Evolutionary conservation across 1,140 invertebrate genomes (phyloP).

Genomic region (Melanaphis sacchari): DNA sequence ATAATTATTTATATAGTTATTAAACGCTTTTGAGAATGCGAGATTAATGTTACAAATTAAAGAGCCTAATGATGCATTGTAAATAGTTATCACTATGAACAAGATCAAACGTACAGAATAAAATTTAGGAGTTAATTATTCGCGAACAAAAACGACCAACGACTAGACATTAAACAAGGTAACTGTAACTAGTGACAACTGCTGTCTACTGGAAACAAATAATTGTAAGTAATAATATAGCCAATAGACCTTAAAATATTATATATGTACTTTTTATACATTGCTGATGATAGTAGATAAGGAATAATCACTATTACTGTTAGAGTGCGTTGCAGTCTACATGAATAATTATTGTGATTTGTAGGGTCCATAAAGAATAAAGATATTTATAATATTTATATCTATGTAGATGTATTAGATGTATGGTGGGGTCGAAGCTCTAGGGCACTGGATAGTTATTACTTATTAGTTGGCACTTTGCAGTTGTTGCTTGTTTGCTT

Average conservation of each 20-base stretch:
- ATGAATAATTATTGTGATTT: background rate
- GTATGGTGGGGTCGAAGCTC: too few relatives aligned
- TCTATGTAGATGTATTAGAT: too few relatives aligned
- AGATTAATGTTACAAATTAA: background rate
- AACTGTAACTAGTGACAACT: background rate
- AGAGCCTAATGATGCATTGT: background rate
- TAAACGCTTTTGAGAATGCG: background rate
- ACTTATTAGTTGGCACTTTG: too few relatives aligned
- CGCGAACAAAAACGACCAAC: background rate
- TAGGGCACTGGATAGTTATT: too few relatives aligned
- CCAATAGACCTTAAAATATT: background rate
- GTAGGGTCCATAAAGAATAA: background rate
- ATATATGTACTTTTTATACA: background rate
- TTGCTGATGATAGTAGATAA: slow-evolving; percentile 46
- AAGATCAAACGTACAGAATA: background rate
- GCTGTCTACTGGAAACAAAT: background rate
- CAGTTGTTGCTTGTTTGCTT: too few relatives aligned
- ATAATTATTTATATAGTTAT: slow-evolving; percentile 16
- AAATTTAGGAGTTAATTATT: too few relatives aligned
- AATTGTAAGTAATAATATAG: background rate
- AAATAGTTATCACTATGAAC: background rate
- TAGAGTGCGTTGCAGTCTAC: slow-evolving; percentile 31
- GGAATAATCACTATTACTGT: background rate
- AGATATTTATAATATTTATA: too few relatives aligned
- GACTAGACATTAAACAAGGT: background rate